These are phyloP conservation scores for Halocynthia aurantium DNA, from an alignment of 23 tunicate genomes.

Conservation along the genomic window DNA sequence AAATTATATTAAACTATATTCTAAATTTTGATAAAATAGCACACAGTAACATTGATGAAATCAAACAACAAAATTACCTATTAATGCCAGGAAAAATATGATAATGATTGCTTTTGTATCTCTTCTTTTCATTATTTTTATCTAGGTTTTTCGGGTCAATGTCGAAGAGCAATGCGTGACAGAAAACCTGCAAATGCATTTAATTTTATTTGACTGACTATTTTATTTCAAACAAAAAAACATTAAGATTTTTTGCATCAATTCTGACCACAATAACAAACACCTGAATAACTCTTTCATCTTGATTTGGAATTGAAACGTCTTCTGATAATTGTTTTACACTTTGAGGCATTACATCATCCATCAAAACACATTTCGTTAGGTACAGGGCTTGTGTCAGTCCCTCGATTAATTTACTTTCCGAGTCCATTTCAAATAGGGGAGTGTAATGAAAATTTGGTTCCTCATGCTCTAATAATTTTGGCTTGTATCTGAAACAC, in stretches of 20 bases:
- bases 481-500: slow-evolving; percentile 38
- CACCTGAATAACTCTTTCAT: slow-evolving; percentile 52
- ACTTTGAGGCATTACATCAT: slow-evolving; percentile 35
- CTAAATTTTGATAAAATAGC: neutral
- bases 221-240: neutral
- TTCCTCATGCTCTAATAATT: slow-evolving; percentile 19
- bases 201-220: neutral
- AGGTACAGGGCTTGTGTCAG: slow-evolving; percentile 52
- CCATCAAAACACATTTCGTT: slow-evolving; percentile 57
- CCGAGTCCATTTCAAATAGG: slow-evolving; percentile 7
- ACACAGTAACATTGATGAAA: neutral
- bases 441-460: slow-evolving; percentile 60
- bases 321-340: slow-evolving; percentile 20
- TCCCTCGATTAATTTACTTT: slow-evolving; percentile 28
- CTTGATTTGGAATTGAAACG: slow-evolving; percentile 23
- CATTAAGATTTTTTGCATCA: neutral
- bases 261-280: neutral
- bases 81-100: slow-evolving; percentile 15
- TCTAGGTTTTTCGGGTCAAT: slow-evolving; percentile 51
- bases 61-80: slow-evolving; percentile 20
- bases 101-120: slow-evolving; percentile 18
- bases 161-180: slow-evolving; percentile 62
- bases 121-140: slow-evolving; percentile 4
- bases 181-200: slow-evolving; percentile 36
- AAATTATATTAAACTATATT: neutral